Percentiles rank a stretch among this genome's conserved stretches.
These are phyloP conservation scores for Brienomyrus brachyistius DNA, from an alignment of 2,113 vertebrate species.

Conservation along the genomic window DNA sequence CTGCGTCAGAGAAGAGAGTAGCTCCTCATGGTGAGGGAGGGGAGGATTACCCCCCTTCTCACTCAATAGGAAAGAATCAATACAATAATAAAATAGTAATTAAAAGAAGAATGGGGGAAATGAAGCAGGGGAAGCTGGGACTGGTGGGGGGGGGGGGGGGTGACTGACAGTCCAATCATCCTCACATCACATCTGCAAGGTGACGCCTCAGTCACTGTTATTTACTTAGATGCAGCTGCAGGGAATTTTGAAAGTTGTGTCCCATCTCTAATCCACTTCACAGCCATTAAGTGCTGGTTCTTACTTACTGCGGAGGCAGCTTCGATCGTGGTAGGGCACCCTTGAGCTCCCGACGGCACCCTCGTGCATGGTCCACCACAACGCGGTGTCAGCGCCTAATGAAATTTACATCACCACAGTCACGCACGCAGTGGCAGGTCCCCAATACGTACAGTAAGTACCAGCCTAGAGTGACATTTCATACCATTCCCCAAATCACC, in stretches of 20 bases:
- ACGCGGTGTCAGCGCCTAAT: too few relatives aligned
- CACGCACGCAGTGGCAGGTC: too few relatives aligned
- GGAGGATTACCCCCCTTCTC: slow-evolving; percentile 12
- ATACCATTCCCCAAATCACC: slow-evolving; percentile 35
- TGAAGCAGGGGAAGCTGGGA: slow-evolving; percentile 43
- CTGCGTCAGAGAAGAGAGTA: slow-evolving; percentile 29
- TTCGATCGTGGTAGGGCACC: not conserved
- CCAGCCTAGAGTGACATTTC: too few relatives aligned
- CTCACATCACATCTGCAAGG: slow-evolving; percentile 50
- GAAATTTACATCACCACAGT: too few relatives aligned
- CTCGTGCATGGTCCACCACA: too few relatives aligned
- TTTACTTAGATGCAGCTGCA: slow-evolving; percentile 64
- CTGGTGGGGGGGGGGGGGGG: slow-evolving; percentile 32
- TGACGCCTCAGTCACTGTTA: slow-evolving; percentile 56
- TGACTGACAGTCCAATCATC: slow-evolving; percentile 65
- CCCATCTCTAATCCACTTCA: slow-evolving; percentile 62
- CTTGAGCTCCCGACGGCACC: too few relatives aligned
- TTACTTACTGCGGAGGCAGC: not conserved
- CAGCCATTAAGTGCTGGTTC: slow-evolving; percentile 50
- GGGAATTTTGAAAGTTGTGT: slow-evolving; percentile 36
- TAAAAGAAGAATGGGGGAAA: slow-evolving; percentile 24
- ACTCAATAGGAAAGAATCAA: slow-evolving; percentile 38
- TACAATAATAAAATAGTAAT: slow-evolving; percentile 43
- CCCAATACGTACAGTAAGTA: too few relatives aligned
- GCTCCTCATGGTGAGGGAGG: slow-evolving; percentile 24